Conservation (phyloP, 1,140 invertebrate genomes). For the Zophobas morio region DNA sequence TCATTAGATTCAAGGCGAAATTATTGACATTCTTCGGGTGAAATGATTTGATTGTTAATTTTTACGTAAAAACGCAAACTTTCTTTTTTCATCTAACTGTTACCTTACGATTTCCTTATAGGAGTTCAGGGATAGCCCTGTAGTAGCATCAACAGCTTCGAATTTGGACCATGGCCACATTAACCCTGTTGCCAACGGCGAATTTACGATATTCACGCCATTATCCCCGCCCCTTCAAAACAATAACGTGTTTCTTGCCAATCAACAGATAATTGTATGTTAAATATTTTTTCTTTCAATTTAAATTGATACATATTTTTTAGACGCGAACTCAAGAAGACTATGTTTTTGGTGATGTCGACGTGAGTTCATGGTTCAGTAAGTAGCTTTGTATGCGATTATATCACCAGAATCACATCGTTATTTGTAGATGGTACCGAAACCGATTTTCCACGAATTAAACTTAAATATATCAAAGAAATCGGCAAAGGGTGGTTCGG, state of each 20-base stretch:
- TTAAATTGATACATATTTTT: conserved; percentile 40
- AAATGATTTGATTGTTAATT: conserved; percentile 19
- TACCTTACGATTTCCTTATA: conserved; percentile 52
- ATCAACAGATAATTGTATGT: conserved; percentile 61
- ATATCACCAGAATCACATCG: neutral
- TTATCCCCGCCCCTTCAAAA: conserved; percentile 62
- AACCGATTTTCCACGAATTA: conserved; percentile 82
- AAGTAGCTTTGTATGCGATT: conserved; percentile 51
- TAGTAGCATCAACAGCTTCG: conserved; percentile 59
- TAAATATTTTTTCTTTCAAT: conserved; percentile 34
- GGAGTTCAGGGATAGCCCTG: conserved; percentile 65
- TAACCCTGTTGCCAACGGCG: conserved; percentile 65
- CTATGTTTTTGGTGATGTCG: conserved; percentile 59
- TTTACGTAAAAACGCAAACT: conserved; percentile 4
- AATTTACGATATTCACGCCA: conserved; percentile 67
- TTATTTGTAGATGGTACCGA: conserved; percentile 70
- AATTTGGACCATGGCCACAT: conserved; percentile 64
- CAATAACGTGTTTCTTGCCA: conserved; percentile 63
- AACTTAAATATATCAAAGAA: conserved; percentile 86
- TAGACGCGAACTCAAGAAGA: conserved; percentile 60
- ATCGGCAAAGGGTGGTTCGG: conserved; percentile 92
- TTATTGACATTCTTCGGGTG: conserved; percentile 32
- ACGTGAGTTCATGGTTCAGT: conserved; percentile 64
- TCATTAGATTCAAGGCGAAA: conserved; percentile 37
- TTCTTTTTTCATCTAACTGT: neutral